Base-by-base conservation (phyloP, 1,140 invertebrate genomes). In the Wasmannia auropunctata region DNA sequence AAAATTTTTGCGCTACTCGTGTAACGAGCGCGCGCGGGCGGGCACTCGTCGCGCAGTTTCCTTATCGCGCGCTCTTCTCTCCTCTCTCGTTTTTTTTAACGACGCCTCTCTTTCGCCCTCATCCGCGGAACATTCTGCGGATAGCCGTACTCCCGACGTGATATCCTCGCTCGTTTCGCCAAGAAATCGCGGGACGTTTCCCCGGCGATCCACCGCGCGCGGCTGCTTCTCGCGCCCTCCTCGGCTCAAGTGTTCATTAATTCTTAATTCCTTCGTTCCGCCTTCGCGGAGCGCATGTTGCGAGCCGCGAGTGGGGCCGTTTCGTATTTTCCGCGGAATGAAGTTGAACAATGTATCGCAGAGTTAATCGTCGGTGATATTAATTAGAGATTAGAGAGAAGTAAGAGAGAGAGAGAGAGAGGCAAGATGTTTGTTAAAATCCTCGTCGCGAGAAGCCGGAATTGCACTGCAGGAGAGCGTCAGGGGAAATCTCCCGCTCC, bases 261-360 rank as follows among this genome's bases (percentile, higher is more conserved):
- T 90, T 90, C 86, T 90, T 90, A 87, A 90, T 90, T 76, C 56
- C 89, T 90, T 87, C 88, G 79, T 89, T 90, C 88, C 86, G 87
- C 56, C 85, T 81, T 54, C 63, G 14, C n/a, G n/a, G n/a, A 43
- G 34, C 40, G 60, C 51, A 28, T 69, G 49, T 69, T 76, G 72
- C 14, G 7, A n/a, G n/a, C 25, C 31, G 56, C 58, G 46, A 75
- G 25, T n/a, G 11, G 2, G 1, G 46, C 43, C 54, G n/a, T 70
- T 83, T 76, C 46, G 56, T 22, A 49, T 54, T 54, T n/a, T 25
- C 37, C 49, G 63, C 31, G 63, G 37, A 72, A 74, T 46, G 25
- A 74, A 72, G 37, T 72, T 46, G 74, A 83, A 34, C 67, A 83
- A 54, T 34, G 67, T 28, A n/a, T 49, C 37, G 51, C 25, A 6